Evolutionary conservation across 2,888 invertebrate genomes (phyloP), one percentile per base, ranked within the genome.

Genomic region (Lasioglossum vierecki): DNA sequence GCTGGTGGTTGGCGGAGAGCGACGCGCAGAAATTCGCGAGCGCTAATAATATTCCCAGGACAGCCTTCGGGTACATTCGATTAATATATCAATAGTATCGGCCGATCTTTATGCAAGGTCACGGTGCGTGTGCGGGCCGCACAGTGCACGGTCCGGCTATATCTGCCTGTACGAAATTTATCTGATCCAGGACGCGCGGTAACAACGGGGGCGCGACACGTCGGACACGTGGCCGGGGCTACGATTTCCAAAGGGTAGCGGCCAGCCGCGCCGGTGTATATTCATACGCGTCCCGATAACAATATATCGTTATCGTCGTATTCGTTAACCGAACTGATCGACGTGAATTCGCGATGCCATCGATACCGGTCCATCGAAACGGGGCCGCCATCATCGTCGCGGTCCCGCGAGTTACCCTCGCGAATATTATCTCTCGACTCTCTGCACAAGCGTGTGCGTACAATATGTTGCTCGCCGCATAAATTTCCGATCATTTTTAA

Each of bases 181-280:
- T 90, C 90, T 85, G 90, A 90, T 90, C 89, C 87, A 85, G 83
- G 84, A 75, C 79, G 85, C 80, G 76, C 80, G 79, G 85, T 85
- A 90, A 90, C 90, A 89, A 90, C 89, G 90, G 84, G 90, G 90
- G 90, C 90, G 90, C 90, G 90, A 90, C 89, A 87, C 88, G 82
- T 80, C 87, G 87, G 90, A 88, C 90, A 90, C 90, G 90, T 90
- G 90, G 83, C 89, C 83, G 68, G 87, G 77, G 76, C 75, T 30
- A 80, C 76, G 74, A 78, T 88, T 90, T 89, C 80, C 74, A 90
- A 89, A 90, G 90, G 89, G 89, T 88, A 80, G 87, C 82, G 85
- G 84, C 82, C 87, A 84, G 73, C 73, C 80, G 66, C 68, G 74
- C 77, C 79, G 75, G 80, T 82, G 81, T 82, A 88, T 85, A 83